Percentiles rank a stretch among this genome's conserved stretches.
Evolutionary conservation across 2,113 vertebrate species (phyloP).

Genomic region (Oryzias woworae): DNA sequence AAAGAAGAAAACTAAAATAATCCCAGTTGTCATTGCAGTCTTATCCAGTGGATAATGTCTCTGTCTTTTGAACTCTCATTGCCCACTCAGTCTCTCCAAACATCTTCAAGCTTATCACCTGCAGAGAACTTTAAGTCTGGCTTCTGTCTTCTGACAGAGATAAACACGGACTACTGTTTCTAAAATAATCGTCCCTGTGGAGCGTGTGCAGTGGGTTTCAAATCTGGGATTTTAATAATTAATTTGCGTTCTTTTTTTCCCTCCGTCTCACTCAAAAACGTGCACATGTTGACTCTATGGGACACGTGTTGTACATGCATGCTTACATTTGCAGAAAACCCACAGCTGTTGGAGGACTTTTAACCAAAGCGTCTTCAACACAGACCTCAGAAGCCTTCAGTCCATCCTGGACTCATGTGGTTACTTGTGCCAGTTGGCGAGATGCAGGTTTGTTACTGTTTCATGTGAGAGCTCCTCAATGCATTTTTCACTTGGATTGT

Average conservation of each 20-base stretch:
- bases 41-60: conserved; percentile 18
- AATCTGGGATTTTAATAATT: conserved; percentile 54
- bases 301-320: conserved; percentile 19
- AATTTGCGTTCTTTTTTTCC: conserved; percentile 39
- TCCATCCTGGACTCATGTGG: conserved; percentile 24
- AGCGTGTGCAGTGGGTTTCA: conserved; percentile 20
- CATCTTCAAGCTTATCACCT: conserved; percentile 33
- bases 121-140: conserved; percentile 17
- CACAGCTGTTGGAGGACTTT: conserved; percentile 32
- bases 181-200: conserved; percentile 37
- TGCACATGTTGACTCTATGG: conserved; percentile 13
- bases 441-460: conserved; percentile 1
- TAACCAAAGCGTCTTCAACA: conserved; percentile 38
- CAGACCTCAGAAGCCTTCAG: conserved; percentile 14
- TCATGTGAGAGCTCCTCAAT: conserved; percentile 8
- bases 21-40: not conserved
- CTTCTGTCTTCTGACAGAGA: conserved; percentile 18
- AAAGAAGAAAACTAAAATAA: conserved; percentile 10
- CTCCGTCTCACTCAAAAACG: conserved; percentile 12
- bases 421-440: conserved; percentile 6
- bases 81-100: conserved; percentile 11
- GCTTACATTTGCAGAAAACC: conserved; percentile 24
- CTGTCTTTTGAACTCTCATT: conserved; percentile 22
- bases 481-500: conserved; percentile 37
- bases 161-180: conserved; percentile 53